These are phyloP conservation scores for cattle (Bos taurus) DNA, from an alignment of 2,113 vertebrate genomes.

Conservation along the genomic window DNA sequence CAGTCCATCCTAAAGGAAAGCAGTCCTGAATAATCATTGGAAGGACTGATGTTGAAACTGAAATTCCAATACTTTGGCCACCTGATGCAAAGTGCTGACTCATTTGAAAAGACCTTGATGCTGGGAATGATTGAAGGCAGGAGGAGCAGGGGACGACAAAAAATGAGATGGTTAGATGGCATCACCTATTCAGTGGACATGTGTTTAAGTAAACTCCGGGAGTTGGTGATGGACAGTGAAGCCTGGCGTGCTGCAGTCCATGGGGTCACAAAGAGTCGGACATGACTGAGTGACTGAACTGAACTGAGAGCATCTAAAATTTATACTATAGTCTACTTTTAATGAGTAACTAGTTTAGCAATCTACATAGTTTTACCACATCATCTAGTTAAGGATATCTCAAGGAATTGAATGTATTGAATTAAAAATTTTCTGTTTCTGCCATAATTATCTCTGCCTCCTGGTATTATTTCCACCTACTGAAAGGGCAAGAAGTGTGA, in stretches of 20 bases:
- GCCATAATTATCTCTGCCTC: not conserved
- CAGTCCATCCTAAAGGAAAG: not conserved
- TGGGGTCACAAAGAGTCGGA: fast-evolving
- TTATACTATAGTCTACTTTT: not conserved
- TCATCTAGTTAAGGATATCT: not conserved
- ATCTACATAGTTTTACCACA: not conserved
- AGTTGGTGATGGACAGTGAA: not conserved
- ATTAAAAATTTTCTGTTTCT: not conserved
- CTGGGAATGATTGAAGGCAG: not conserved
- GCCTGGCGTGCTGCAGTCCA: not conserved
- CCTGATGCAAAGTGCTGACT: not conserved
- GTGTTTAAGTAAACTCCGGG: not conserved
- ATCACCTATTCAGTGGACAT: not conserved
- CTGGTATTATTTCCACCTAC: not conserved
- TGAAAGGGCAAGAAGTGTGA: not conserved
- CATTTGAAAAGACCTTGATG: not conserved
- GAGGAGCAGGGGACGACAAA: not conserved
- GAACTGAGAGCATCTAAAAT: not conserved
- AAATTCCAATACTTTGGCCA: not conserved
- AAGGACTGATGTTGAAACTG: not conserved
- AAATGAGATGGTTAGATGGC: not conserved
- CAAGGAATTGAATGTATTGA: not conserved
- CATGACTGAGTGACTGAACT: not conserved
- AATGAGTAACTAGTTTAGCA: not conserved
- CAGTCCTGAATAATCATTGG: not conserved